Percentiles rank a stretch among this genome's conserved stretches.
These are phyloP conservation scores for Agriotes lineatus DNA, from an alignment of 2,888 invertebrate genomes.

Conservation along the genomic window DNA sequence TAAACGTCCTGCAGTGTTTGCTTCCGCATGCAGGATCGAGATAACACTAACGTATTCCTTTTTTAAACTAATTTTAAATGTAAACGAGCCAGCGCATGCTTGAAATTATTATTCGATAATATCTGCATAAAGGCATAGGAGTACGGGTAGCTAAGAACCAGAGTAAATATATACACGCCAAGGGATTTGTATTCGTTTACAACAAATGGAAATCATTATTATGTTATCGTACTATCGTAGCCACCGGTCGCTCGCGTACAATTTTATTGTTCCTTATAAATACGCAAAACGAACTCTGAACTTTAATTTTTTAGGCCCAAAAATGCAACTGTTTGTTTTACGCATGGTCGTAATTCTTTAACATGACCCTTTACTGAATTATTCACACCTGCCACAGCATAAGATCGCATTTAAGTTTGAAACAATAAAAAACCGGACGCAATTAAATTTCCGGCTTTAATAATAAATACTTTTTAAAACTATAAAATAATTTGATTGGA, in stretches of 20 bases:
- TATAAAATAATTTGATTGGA: too few species aligned
- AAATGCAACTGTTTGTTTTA: too few species aligned
- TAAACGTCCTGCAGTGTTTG: conserved; percentile 36
- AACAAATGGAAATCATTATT: conserved; percentile 60
- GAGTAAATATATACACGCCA: conserved; percentile 19
- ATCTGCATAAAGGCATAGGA: conserved; percentile 51
- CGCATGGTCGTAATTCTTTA: too few species aligned
- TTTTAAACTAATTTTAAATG: conserved; percentile 41
- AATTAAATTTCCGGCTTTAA: too few species aligned
- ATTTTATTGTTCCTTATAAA: conserved; percentile 2
- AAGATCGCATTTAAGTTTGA: too few species aligned
- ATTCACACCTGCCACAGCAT: too few species aligned
- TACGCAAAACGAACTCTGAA: neutral
- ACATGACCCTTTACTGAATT: too few species aligned
- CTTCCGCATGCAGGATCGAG: conserved; percentile 40
- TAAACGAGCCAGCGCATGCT: conserved; percentile 57
- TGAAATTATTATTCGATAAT: conserved; percentile 58
- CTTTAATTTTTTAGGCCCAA: too few species aligned
- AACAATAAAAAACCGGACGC: too few species aligned
- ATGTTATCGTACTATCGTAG: conserved; percentile 59
- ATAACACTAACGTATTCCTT: conserved; percentile 39
- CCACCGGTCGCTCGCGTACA: neutral
- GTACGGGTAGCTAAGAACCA: conserved; percentile 11
- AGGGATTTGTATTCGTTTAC: conserved; percentile 7
- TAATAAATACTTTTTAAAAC: too few species aligned